Conservation (phyloP, 2,113 vertebrate species). For the Tylochromis polylepis region DNA sequence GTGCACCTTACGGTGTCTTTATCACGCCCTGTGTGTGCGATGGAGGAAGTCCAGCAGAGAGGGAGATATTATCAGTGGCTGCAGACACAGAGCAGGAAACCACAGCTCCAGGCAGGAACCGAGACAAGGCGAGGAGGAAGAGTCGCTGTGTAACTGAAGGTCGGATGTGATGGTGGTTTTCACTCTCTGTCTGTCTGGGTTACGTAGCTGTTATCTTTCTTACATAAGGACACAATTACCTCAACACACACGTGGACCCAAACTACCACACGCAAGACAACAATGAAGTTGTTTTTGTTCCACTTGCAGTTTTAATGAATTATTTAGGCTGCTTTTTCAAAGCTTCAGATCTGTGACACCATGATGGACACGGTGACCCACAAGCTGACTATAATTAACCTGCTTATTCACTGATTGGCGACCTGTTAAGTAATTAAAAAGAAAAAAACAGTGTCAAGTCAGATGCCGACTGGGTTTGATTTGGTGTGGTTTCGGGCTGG, state of each 20-base stretch:
- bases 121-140: slow-evolving; percentile 29
- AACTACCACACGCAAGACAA: neutral
- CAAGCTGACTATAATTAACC: neutral
- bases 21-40: neutral
- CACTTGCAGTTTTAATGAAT: neutral
- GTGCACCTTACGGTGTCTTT: neutral
- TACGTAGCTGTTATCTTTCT: slow-evolving; percentile 25
- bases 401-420: neutral
- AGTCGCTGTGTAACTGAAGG: slow-evolving; percentile 32
- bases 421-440: neutral
- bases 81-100: slow-evolving; percentile 58
- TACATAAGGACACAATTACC: slow-evolving; percentile 43
- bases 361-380: neutral
- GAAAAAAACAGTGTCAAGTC: neutral
- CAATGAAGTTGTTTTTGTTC: neutral
- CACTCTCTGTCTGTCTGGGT: slow-evolving; percentile 15
- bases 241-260: neutral
- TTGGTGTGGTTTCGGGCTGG: neutral
- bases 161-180: slow-evolving; percentile 17
- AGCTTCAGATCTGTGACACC: neutral
- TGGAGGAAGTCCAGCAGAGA: slow-evolving; percentile 48
- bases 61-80: slow-evolving; percentile 44
- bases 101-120: slow-evolving; percentile 34
- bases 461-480: neutral
- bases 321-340: neutral